A percentile compares a stretch with the other conserved stretches of the same genome.
Evolutionary conservation across 2,888 invertebrate species (phyloP).

Genomic region (Formica aserva): DNA sequence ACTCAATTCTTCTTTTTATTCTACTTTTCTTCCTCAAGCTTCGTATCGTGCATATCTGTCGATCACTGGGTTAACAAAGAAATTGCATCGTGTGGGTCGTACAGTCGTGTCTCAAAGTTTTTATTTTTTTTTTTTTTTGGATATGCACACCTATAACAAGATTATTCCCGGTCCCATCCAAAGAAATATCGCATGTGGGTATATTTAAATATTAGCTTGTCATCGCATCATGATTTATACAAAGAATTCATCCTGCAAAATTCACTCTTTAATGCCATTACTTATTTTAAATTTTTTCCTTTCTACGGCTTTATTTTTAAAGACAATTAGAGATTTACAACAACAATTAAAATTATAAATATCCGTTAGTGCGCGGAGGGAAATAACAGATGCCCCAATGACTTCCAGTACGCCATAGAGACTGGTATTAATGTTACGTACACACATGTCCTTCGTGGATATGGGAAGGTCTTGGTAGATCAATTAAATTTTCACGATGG

Average conservation of each 20-base stretch:
- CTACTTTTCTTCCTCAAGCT: neutral
- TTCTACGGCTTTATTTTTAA: neutral
- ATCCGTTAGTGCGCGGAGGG: neutral
- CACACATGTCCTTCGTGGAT: slow-evolving; percentile 39
- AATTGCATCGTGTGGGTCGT: slow-evolving; percentile 21
- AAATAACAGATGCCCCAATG: slow-evolving; percentile 5
- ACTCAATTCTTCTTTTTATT: neutral
- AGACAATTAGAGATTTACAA: neutral
- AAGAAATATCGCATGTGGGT: neutral
- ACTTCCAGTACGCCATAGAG: slow-evolving; percentile 16
- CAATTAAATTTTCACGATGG: slow-evolving; percentile 74
- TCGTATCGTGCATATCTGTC: neutral
- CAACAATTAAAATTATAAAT: slow-evolving; percentile 14
- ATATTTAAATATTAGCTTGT: slow-evolving; percentile 40
- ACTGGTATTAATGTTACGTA: slow-evolving; percentile 24
- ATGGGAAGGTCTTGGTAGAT: slow-evolving; percentile 64
- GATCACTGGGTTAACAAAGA: slow-evolving; percentile 6
- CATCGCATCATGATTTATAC: slow-evolving; percentile 13
- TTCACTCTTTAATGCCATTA: neutral
- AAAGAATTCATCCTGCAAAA: slow-evolving; percentile 25
- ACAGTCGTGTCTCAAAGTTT: slow-evolving; percentile 3
- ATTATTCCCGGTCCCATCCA: neutral
- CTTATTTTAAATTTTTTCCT: neutral
- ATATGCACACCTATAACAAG: neutral
- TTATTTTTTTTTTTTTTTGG: neutral